Evolutionary conservation across 2,797 vertebrate species (phyloP), one percentile per base, ranked within the genome.

Genomic region (Sitta carolinensis): DNA sequence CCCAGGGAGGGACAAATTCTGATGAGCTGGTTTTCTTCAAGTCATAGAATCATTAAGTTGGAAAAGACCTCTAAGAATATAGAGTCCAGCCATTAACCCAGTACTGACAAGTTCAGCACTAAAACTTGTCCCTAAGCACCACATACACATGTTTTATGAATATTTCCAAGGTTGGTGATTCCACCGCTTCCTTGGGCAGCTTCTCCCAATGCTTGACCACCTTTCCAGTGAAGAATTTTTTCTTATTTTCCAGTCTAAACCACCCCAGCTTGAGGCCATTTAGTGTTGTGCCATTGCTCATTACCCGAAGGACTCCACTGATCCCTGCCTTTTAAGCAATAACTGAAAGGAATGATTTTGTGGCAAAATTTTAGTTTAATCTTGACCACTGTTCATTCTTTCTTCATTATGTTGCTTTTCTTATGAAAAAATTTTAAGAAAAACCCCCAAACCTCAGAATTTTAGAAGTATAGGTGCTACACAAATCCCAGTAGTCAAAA

Each of bases 251-350:
- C 27, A 36, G 36, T 29, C 18, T 43, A 54, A 73, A 48, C 16
- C 19, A 48, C 7, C 5, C 19, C 11, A 73, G 1, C 3, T 25
- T 21, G 30, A 18, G 11, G 23, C 13, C 47, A 38, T 54, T 55
- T 79, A 9, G 19, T 48, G 13, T 54, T 79, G 19, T 22, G 27
- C 23, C n/a, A 13, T 21, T 54, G 12, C 13, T 84, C 40, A 6
- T 32, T 21, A 23, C 7, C 20, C 1, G 0, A 10, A 50, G 66
- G 22, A 42, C 3, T 6, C 16, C 7, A 17, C 5, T 0, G 0
- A 48, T 8, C 16, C 16, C 7, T 11, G 7, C 7, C 10, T 63
- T 78, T 27, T 16, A 63, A 79, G 17, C 9, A 78, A 8, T 11
- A 62, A 38, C 5, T 30, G 40, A 72, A 81, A 67, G 29, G 1